Conservation (phyloP, 2,113 vertebrate species). For the Tyto alba region DNA sequence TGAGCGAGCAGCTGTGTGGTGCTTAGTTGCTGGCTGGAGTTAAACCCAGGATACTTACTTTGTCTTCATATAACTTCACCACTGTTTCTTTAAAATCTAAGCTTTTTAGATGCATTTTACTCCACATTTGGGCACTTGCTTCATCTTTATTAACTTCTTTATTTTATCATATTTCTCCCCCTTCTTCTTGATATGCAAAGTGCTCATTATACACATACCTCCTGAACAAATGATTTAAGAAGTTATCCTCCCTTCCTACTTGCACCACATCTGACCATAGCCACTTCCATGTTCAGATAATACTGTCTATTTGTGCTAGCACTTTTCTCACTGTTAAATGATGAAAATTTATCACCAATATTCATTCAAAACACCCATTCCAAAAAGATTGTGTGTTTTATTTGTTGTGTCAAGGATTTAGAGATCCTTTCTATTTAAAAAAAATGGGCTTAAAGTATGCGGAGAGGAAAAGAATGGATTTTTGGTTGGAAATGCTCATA, state of each 20-base stretch:
- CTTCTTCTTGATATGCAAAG: background rate
- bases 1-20: too few relatives aligned
- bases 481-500: background rate
- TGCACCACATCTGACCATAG: background rate
- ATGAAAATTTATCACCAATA: background rate
- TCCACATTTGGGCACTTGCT: background rate
- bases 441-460: background rate
- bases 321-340: background rate
- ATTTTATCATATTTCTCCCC: background rate
- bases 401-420: background rate
- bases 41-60: background rate
- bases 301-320: background rate
- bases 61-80: background rate
- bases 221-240: background rate
- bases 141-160: background rate
- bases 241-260: background rate
- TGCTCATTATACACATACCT: background rate
- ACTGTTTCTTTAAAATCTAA: background rate
- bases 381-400: background rate
- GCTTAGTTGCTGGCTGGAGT: too few relatives aligned
- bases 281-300: background rate
- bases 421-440: background rate
- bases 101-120: background rate
- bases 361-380: background rate
- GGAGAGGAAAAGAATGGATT: background rate